Evolutionary conservation across 2,888 invertebrate genomes (phyloP).

Genomic region (Mesorhabditis belari): DNA sequence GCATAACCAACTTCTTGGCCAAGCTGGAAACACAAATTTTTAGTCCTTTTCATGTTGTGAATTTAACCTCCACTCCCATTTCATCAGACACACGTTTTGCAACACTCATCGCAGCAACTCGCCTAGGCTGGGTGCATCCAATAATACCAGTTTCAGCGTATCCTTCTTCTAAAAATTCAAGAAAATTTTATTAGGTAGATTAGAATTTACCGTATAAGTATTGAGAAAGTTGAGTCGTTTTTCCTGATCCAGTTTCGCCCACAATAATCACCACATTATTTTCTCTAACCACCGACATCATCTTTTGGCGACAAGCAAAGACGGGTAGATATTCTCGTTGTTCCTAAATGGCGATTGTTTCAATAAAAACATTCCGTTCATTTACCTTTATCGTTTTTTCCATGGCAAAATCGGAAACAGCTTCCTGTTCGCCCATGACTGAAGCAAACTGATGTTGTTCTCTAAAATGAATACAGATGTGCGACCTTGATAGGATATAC

Average conservation of each 20-base stretch:
- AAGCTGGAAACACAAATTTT: constrained; percentile 17
- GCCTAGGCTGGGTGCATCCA: constrained; percentile 92
- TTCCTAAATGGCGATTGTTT: no score
- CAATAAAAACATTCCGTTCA: no score
- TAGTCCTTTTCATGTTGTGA: background rate
- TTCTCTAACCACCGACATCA: constrained; percentile 57
- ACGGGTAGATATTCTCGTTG: constrained; percentile 87
- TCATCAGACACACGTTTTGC: constrained; percentile 98
- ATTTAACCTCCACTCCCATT: constrained; percentile 70
- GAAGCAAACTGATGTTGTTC: constrained; percentile 93
- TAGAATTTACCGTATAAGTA: constrained; percentile 13
- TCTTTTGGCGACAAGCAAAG: constrained; percentile 85
- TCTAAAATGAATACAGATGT: constrained; percentile 65
- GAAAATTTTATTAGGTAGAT: constrained; percentile 81
- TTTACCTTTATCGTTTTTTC: constrained; percentile 65
- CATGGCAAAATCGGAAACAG: constrained; percentile 74
- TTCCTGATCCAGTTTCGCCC: constrained; percentile 71
- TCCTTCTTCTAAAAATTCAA: background rate
- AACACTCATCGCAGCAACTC: constrained; percentile 97
- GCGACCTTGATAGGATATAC: constrained; percentile 9
- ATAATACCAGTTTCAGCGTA: constrained; percentile 65
- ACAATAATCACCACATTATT: constrained; percentile 60
- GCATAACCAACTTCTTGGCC: constrained; percentile 75
- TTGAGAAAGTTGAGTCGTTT: constrained; percentile 71
- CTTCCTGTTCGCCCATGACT: constrained; percentile 66